Evolutionary conservation across 2,888 invertebrate species (phyloP), one percentile per base, ranked within the genome.

Genomic region (Sabellastarte sp.): DNA sequence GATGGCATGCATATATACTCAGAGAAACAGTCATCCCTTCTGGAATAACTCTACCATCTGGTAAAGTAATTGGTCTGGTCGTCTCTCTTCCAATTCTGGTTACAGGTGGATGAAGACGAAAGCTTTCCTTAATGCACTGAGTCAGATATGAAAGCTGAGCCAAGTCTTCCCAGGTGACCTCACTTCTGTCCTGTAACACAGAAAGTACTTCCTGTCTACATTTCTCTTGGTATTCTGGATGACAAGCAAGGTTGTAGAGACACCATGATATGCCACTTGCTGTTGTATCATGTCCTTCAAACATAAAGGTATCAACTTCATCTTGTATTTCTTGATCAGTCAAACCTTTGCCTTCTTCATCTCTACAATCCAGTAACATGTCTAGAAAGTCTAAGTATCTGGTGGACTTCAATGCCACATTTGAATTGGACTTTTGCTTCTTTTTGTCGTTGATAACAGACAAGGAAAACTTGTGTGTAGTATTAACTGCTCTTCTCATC

Each of bases 251-350:
- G 20, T 41, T 41, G 41, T 41, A 41, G 10, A 41, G 20, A 41
- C 29, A 50, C 60, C 52, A 60, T 5, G 62, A 62, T 20, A 62
- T 10, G 53, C 57, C 62, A 30, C 62, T 58, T 3, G 33, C 57
- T 29, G 62, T 62, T 3, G 62, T 62, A 29, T 57, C 62, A 28
- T 62, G 62, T 15, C 62, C 62, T 50, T 32, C 62, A 62, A 57
- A 62, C 57, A 62, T 50, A 30, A 62, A 62, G 4, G 62, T 62
- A 24, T 58, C 62, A 3, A 59, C 62, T 31, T 62, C 62, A 26
- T 57, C 10, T 30, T 30, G 33, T 4, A 62, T 62, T 29, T 62
- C 62, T 29, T 10, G 5, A 30, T 57, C 50, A 5, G 62, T 58
- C 24, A 62, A 31, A 5, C 62, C 62, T 5, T 57, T 29, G 3